These are phyloP conservation scores for Arctocebus calabarensis DNA, from an alignment of 2,797 vertebrate genomes.

Conservation along the genomic window DNA sequence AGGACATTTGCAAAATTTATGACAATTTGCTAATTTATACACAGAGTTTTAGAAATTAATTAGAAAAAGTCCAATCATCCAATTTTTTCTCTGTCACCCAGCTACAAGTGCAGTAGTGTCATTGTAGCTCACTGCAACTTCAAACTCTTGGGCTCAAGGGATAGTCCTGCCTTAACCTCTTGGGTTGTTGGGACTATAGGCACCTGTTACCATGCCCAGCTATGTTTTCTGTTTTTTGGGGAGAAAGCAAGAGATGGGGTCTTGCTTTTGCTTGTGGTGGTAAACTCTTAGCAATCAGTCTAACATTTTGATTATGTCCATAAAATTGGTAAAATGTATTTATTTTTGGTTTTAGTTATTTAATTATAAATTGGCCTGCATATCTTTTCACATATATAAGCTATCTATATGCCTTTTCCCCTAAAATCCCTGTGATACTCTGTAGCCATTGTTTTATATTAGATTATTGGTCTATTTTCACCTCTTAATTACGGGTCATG, in stretches of 20 bases:
- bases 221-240: too few relatives aligned
- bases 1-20: neutral
- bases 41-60: neutral
- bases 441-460: neutral
- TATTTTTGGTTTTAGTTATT: neutral
- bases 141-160: too few relatives aligned
- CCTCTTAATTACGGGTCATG: too few relatives aligned
- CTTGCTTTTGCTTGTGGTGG: too few relatives aligned
- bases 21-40: neutral
- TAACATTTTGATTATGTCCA: neutral
- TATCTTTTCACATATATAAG: neutral
- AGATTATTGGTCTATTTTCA: too few relatives aligned
- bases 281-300: too few relatives aligned
- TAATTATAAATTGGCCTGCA: neutral
- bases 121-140: too few relatives aligned
- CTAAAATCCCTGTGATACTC: neutral
- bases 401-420: neutral
- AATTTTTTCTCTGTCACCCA: too few relatives aligned
- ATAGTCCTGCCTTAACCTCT: too few relatives aligned
- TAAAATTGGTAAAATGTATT: neutral
- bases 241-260: fast-evolving
- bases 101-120: too few relatives aligned
- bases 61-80: neutral
- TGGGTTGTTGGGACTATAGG: too few relatives aligned
- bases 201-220: too few relatives aligned